Evolutionary conservation across 2,797 vertebrate species (phyloP).

Genomic region (Liasis olivaceus): DNA sequence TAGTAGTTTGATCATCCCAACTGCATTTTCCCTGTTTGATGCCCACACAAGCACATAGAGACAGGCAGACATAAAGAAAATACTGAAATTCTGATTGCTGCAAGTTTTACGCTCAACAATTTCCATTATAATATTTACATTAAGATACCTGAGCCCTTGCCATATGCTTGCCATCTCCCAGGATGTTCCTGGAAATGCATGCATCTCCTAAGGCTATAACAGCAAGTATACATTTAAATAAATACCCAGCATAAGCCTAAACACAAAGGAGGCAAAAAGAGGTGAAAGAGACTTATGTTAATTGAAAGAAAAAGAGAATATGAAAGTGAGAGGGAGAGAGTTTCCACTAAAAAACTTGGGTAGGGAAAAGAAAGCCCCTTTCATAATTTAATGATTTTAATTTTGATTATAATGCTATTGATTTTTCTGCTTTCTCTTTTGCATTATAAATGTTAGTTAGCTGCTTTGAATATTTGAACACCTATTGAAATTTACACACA

Average conservation of each 20-base stretch:
- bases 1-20: background rate
- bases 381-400: background rate
- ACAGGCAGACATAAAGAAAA: background rate
- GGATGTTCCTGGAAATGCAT: conserved; percentile 31
- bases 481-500: background rate
- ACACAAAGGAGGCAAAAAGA: conserved; percentile 18
- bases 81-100: conserved; percentile 17
- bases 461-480: background rate
- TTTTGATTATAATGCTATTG: background rate
- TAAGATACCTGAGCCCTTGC: conserved; percentile 42
- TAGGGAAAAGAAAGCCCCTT: background rate
- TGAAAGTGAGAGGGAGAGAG: background rate
- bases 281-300: background rate
- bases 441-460: background rate
- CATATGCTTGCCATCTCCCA: conserved; percentile 20
- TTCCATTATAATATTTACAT: conserved; percentile 36
- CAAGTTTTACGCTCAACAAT: conserved; percentile 39
- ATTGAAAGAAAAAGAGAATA: background rate
- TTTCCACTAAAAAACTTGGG: background rate
- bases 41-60: background rate
- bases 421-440: background rate
- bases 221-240: conserved; percentile 46
- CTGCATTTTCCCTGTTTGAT: background rate
- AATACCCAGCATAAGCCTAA: conserved; percentile 17
- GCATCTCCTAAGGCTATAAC: conserved; percentile 23